Evolutionary conservation across 2,888 invertebrate species (phyloP).

Genomic region (Cremastobaeus sp.): DNA sequence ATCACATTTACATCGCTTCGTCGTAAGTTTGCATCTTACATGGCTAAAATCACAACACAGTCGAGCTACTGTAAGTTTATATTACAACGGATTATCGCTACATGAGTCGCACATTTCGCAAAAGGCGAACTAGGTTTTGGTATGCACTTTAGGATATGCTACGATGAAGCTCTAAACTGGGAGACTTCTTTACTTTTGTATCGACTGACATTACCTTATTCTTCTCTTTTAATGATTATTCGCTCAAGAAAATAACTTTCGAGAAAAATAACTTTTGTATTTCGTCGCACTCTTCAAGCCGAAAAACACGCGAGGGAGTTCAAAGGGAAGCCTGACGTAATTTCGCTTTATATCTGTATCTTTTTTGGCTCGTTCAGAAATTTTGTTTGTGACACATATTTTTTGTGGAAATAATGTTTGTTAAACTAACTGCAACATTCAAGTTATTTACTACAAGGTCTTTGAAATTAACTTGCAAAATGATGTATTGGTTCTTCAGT

Average conservation of each 20-base stretch:
- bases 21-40: slow-evolving; percentile 59
- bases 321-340: too few species aligned
- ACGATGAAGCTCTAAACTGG: slow-evolving; percentile 67
- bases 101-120: slow-evolving; percentile 61
- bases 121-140: slow-evolving; percentile 65
- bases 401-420: too few species aligned
- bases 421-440: too few species aligned
- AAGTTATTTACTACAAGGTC: too few species aligned
- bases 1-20: slow-evolving; percentile 62
- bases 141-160: slow-evolving; percentile 69
- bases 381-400: too few species aligned
- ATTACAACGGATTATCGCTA: slow-evolving; percentile 63
- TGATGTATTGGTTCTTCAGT: too few species aligned
- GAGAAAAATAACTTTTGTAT: slow-evolving; percentile 35
- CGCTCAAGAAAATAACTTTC: slow-evolving; percentile 52
- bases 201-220: neutral
- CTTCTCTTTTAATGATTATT: slow-evolving; percentile 36
- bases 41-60: slow-evolving; percentile 64
- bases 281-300: slow-evolving; percentile 2
- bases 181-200: slow-evolving; percentile 61
- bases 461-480: too few species aligned
- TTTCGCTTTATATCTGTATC: neutral
- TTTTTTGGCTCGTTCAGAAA: too few species aligned
- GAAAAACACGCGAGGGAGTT: neutral
- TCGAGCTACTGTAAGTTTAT: slow-evolving; percentile 64